A percentile compares a stretch with the other conserved stretches of the same genome.
Conservation (phyloP, 1,140 invertebrate genomes). For the Lepidurus arcticus region DNA sequence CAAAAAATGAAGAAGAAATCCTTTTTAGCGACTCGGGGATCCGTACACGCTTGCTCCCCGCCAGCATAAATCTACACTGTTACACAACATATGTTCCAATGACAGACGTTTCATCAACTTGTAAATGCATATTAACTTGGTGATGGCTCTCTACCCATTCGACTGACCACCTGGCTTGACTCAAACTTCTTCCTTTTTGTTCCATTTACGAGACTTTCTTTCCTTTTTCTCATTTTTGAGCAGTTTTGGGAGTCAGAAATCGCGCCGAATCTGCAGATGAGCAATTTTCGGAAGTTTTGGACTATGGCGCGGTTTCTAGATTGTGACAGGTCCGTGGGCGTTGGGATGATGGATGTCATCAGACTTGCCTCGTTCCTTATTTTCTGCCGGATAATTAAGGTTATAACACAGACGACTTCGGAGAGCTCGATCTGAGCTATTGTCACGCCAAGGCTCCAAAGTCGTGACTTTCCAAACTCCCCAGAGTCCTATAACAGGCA, state of each 20-base stretch:
- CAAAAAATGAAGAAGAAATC: no score
- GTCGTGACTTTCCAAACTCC: background rate
- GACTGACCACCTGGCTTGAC: background rate
- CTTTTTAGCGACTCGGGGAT: background rate
- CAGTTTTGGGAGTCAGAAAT: background rate
- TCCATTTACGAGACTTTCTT: no score
- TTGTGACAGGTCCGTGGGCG: constrained; percentile 17
- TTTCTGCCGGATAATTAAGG: constrained; percentile 3
- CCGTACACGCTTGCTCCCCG: background rate
- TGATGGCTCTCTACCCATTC: background rate
- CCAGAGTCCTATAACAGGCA: background rate
- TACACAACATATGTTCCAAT: background rate
- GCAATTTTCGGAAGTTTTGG: no score
- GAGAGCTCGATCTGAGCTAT: background rate
- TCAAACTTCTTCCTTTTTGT: background rate
- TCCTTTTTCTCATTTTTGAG: background rate
- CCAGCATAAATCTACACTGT: background rate
- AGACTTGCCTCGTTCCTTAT: background rate
- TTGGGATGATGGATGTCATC: constrained; percentile 17
- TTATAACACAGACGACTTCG: background rate
- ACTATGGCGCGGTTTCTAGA: background rate
- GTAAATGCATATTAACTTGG: background rate
- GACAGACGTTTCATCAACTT: constrained; percentile 19
- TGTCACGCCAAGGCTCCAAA: background rate
- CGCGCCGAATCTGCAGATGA: background rate